Percentiles rank a stretch among this genome's conserved stretches.
Conservation (phyloP, 2,888 invertebrate genomes). For the Formica aserva region DNA sequence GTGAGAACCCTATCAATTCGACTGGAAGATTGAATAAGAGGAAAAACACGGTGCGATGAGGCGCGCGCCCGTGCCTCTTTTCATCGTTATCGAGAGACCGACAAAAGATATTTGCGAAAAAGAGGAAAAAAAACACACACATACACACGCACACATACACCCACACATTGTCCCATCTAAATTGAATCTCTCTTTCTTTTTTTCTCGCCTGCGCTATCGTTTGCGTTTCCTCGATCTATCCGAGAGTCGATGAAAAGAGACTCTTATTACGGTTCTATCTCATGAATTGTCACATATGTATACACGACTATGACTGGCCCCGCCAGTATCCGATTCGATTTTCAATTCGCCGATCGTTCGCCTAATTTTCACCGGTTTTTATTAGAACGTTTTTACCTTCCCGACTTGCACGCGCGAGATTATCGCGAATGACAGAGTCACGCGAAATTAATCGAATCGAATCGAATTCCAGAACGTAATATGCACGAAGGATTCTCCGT, state of each 20-base stretch:
- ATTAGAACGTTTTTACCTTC: conserved; percentile 20
- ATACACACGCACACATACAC: neutral
- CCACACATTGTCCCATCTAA: conserved; percentile 58
- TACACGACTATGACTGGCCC: conserved; percentile 16
- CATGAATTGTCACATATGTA: conserved; percentile 36
- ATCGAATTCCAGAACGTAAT: conserved; percentile 32
- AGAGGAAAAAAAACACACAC: conserved; percentile 59
- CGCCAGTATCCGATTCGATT: conserved; percentile 9
- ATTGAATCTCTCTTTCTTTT: conserved; percentile 66
- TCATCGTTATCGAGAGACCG: conserved; percentile 58
- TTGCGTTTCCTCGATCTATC: conserved; percentile 30
- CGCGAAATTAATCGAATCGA: conserved; percentile 52
- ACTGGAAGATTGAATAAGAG: conserved; percentile 57
- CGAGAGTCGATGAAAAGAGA: conserved; percentile 2
- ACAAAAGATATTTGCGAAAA: conserved; percentile 64
- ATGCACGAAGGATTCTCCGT: neutral
- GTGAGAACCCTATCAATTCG: conserved; percentile 57
- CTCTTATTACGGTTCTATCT: conserved; percentile 14
- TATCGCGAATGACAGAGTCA: conserved; percentile 35
- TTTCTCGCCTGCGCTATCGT: conserved; percentile 7
- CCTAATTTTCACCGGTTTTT: conserved; percentile 33
- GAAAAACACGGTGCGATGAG: conserved; percentile 51
- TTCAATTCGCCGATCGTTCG: conserved; percentile 24
- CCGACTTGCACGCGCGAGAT: conserved; percentile 3
- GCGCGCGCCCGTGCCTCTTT: conserved; percentile 45